Percentiles rank a stretch among this genome's conserved stretches.
These are phyloP conservation scores for Ochropacha duplaris DNA, from an alignment of 2,888 invertebrate species.

Conservation along the genomic window DNA sequence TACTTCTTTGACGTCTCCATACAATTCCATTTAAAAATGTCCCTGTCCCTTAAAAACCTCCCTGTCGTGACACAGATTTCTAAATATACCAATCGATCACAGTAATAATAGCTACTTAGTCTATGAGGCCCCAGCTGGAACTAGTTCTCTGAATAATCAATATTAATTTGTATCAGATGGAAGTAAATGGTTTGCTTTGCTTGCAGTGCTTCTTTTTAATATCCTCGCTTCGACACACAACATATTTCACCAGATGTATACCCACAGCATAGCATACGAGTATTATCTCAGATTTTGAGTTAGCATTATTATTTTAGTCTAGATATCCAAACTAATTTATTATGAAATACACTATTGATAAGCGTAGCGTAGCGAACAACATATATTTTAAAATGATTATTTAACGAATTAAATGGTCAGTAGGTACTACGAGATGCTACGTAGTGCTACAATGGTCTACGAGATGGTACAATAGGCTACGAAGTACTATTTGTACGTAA, in stretches of 20 bases:
- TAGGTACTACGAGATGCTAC: not conserved
- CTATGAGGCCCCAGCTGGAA: not conserved
- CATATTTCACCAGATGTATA: not conserved
- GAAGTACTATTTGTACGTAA: not conserved
- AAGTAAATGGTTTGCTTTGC: not conserved
- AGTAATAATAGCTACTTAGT: not conserved
- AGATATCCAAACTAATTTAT: no score
- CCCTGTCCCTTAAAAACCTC: no score
- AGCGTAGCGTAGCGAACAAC: no score
- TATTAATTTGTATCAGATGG: not conserved
- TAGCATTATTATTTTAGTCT: no score
- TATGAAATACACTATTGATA: no score
- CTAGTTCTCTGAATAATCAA: not conserved
- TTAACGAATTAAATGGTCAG: no score
- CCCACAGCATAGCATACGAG: no score
- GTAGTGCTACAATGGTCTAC: not conserved
- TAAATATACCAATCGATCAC: not conserved
- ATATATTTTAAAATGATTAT: no score
- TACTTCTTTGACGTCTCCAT: no score
- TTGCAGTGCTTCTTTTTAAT: slow-evolving; percentile 40
- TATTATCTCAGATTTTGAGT: no score
- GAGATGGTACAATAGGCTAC: not conserved
- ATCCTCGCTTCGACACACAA: slow-evolving; percentile 19
- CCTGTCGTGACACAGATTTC: not conserved
- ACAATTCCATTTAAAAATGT: no score